Evolutionary conservation across 2,797 vertebrate genomes (phyloP).

Genomic region (Setipinna tenuifilis): DNA sequence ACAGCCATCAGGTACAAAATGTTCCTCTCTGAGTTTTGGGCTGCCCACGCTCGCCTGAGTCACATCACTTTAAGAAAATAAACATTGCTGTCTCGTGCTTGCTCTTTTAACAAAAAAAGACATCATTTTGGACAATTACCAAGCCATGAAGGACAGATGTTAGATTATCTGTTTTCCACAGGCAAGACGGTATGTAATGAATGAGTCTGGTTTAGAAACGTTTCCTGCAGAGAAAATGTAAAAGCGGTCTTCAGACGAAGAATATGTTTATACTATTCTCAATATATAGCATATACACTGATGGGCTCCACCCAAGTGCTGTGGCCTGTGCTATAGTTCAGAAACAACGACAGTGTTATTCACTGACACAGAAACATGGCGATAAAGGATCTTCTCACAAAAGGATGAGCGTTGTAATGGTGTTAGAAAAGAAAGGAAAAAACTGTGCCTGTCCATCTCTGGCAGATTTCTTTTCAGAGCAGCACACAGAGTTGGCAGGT

Average conservation of each 20-base stretch:
- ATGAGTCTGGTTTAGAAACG: neutral
- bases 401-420: neutral
- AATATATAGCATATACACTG: neutral
- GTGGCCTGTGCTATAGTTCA: neutral
- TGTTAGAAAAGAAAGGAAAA: neutral
- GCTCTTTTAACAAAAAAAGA: neutral
- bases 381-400: neutral
- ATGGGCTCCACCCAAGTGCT: neutral
- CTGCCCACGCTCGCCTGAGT: neutral
- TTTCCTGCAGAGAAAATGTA: neutral
- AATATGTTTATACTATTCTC: neutral
- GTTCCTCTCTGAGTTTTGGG: neutral
- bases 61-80: neutral
- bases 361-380: neutral
- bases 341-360: neutral
- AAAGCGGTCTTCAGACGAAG: neutral
- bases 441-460: neutral
- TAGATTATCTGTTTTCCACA: neutral
- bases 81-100: neutral
- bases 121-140: neutral
- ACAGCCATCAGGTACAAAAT: conserved; percentile 40
- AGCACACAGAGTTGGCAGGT: neutral
- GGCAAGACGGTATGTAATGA: neutral
- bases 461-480: neutral
- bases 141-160: neutral